Percentiles rank a stretch among this genome's conserved stretches.
These are phyloP conservation scores for Epinephelus awoara DNA, from an alignment of 2,797 vertebrate species.

Conservation along the genomic window DNA sequence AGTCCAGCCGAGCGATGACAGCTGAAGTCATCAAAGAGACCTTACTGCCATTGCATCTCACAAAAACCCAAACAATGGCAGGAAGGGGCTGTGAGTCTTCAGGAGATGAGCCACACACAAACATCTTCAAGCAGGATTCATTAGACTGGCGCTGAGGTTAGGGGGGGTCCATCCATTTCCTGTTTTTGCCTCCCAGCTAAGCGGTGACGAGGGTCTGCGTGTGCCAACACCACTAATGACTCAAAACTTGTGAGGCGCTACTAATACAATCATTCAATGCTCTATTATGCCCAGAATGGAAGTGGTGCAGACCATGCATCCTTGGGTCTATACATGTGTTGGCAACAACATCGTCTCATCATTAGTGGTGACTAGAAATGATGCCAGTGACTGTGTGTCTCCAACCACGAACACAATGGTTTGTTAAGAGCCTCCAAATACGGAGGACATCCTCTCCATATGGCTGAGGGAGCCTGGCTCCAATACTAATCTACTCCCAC, in stretches of 20 bases:
- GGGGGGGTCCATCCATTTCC: constrained; percentile 74
- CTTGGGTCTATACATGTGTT: constrained; percentile 39
- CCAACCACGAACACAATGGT: constrained; percentile 74
- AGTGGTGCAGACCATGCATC: constrained; percentile 56
- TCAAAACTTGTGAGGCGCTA: constrained; percentile 44
- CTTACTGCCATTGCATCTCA: constrained; percentile 60
- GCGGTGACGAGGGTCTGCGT: constrained; percentile 44
- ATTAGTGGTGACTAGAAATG: constrained; percentile 70
- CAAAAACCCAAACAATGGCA: constrained; percentile 80
- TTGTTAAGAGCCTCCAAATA: constrained; percentile 71
- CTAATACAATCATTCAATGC: constrained; percentile 69
- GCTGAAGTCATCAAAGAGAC: constrained; percentile 73
- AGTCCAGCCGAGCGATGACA: constrained; percentile 66
- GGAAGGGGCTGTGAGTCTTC: constrained; percentile 79
- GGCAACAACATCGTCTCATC: constrained; percentile 61
- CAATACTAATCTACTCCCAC: constrained; percentile 82
- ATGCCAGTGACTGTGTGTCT: constrained; percentile 66
- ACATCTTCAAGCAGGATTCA: constrained; percentile 79
- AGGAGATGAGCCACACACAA: constrained; percentile 83
- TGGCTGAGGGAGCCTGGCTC: constrained; percentile 77
- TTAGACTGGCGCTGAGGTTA: constrained; percentile 72
- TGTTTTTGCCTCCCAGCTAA: constrained; percentile 76
- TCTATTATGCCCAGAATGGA: constrained; percentile 69
- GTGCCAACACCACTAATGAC: constrained; percentile 77
- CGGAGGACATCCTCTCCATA: constrained; percentile 84